Conservation (phyloP, 2,888 invertebrate species). For the Ophioninae sp. region DNA sequence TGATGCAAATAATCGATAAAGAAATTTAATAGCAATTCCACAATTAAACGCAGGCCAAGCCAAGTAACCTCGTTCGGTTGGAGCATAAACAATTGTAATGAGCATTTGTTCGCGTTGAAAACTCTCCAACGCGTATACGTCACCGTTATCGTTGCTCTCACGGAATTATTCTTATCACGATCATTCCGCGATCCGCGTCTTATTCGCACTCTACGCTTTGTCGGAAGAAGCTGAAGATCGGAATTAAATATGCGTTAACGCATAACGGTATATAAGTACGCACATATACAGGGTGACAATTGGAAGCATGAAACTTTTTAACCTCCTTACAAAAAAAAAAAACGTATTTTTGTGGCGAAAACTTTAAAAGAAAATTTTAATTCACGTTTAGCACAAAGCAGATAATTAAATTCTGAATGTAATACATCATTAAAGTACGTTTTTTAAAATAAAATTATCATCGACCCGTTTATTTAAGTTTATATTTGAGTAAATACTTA, state of each 20-base stretch:
- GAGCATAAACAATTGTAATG: background rate
- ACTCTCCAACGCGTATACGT: background rate
- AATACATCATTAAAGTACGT: too few species aligned
- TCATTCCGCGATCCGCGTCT: constrained; percentile 18
- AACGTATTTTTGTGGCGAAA: too few species aligned
- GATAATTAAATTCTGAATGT: too few species aligned
- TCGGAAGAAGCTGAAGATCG: constrained; percentile 46
- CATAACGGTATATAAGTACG: constrained; percentile 34
- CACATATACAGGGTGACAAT: background rate
- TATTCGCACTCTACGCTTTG: constrained; percentile 35
- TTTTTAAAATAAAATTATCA: too few species aligned
- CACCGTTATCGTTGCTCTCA: background rate
- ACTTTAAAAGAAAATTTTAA: too few species aligned
- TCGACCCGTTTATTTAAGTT: too few species aligned
- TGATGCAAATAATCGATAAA: too few species aligned
- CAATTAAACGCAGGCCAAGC: background rate
- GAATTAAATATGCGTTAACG: constrained; percentile 43
- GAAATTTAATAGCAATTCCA: too few species aligned
- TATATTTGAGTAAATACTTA: too few species aligned
- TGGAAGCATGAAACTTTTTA: background rate
- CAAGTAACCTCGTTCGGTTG: background rate
- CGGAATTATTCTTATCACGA: constrained; percentile 11
- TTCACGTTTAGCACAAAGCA: too few species aligned
- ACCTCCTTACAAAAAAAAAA: too few species aligned
- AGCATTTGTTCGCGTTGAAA: background rate